A percentile compares a stretch with the other conserved stretches of the same genome.
These are phyloP conservation scores for Daktulosphaira vitifoliae DNA, from an alignment of 1,140 invertebrate genomes.

Conservation along the genomic window DNA sequence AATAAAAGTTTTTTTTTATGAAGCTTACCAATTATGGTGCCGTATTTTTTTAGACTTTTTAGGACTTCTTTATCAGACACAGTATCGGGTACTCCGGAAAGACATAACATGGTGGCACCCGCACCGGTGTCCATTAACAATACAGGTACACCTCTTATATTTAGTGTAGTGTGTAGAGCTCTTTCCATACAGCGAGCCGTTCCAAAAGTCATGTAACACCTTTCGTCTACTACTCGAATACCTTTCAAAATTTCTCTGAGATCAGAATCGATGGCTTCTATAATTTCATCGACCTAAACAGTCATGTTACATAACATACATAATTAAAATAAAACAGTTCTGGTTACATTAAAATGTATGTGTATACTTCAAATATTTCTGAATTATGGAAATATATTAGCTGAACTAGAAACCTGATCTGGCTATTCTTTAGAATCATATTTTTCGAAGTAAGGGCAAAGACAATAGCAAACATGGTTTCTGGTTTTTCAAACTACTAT, in stretches of 20 bases:
- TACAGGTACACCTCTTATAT: slow-evolving; percentile 39
- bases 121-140: slow-evolving; percentile 41
- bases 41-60: slow-evolving; percentile 42
- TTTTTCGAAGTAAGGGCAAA: too few relatives aligned
- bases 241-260: slow-evolving; percentile 39
- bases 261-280: slow-evolving; percentile 42
- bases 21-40: slow-evolving; percentile 42
- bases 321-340: too few relatives aligned
- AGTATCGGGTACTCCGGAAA: slow-evolving; percentile 44
- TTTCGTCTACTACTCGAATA: slow-evolving; percentile 40
- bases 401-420: too few relatives aligned
- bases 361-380: too few relatives aligned
- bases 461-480: too few relatives aligned
- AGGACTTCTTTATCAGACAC: slow-evolving; percentile 42
- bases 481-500: too few relatives aligned
- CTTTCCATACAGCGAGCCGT: slow-evolving; percentile 39
- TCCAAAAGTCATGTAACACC: slow-evolving; percentile 42
- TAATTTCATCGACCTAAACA: slow-evolving; percentile 44
- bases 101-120: slow-evolving; percentile 41
- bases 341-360: too few relatives aligned
- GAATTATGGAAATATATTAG: too few relatives aligned
- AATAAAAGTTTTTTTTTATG: too few relatives aligned
- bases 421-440: too few relatives aligned
- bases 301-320: too few relatives aligned
- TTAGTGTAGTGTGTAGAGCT: slow-evolving; percentile 39